Conservation (phyloP, 2,797 vertebrate genomes). For the Babyrousa celebensis region DNA sequence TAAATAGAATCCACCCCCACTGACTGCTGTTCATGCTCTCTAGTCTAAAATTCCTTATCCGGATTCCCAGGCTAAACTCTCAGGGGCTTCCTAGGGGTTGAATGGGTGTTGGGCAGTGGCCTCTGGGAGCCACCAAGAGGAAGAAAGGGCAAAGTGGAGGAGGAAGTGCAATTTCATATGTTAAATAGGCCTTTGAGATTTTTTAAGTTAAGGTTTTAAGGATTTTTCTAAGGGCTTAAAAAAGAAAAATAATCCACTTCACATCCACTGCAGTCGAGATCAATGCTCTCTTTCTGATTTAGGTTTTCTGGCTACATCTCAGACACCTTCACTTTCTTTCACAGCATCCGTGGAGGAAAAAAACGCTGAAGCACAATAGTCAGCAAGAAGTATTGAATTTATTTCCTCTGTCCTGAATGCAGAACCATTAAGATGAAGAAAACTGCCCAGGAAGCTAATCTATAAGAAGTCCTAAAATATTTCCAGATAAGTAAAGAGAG, state of each 20-base stretch:
- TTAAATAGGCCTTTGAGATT: not conserved
- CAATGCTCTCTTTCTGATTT: constrained; percentile 56
- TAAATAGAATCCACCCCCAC: not conserved
- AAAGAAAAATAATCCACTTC: constrained; percentile 30
- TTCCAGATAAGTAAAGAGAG: not conserved
- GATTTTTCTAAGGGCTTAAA: not conserved
- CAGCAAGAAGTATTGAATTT: constrained; percentile 68
- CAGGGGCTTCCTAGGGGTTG: not conserved
- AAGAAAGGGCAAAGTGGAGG: not conserved
- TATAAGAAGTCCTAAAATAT: not conserved
- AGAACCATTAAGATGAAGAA: constrained; percentile 71
- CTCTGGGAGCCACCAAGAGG: not conserved
- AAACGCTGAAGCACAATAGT: constrained; percentile 28
- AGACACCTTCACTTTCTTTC: not conserved
- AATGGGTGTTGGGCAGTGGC: not conserved
- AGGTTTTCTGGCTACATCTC: constrained; percentile 42
- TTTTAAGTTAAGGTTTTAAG: not conserved
- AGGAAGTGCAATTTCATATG: not conserved
- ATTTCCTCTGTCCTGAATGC: constrained; percentile 22
- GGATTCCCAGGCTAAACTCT: not conserved
- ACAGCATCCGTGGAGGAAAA: constrained; percentile 26
- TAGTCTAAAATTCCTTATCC: not conserved
- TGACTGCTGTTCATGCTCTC: not conserved
- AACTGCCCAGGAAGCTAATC: constrained; percentile 11
- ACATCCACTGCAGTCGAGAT: not conserved